Evolutionary conservation across 2,888 invertebrate genomes (phyloP), one percentile per base, ranked within the genome.

Genomic region (Apamea epomidion): DNA sequence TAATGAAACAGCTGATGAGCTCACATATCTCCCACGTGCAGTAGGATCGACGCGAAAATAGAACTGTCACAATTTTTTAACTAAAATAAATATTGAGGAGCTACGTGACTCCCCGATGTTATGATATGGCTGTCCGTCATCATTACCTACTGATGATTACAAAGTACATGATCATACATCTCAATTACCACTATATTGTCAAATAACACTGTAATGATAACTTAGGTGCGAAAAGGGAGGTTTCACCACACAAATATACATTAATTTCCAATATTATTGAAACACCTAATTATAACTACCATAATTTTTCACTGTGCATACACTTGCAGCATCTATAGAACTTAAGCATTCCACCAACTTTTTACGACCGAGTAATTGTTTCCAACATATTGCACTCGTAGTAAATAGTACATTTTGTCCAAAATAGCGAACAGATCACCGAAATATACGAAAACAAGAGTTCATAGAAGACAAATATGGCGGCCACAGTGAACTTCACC

Each of bases 391-490:
- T 78, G 45, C 62, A 76, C 67, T 78, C 12, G 4, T 21, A 65
- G 75, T 72, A 76, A 70, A 54, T 54, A 14, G 14, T 25, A 54
- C 69, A 80, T 86, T 87, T 80, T 71, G 78, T 70, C 54, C n/a
- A 68, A 90, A 89, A 80, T 88, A 84, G 58, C 54, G 78, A 73
- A 85, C 85, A 90, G 88, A 91, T 88, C 76, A 85, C 83, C 79
- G 87, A 92, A 94, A 93, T 94, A 93, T 89, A 94, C 84, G 93
- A 97, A 97, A 97, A 97, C 97, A 97, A 96, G 97, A 94, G 90
- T 92, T 92, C 88, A 87, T 90, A 92, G 83, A 91, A 93, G 95
- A 95, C 97, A 97, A 97, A 97, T 95, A 97, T 97, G 97, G 97
- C 97, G 96, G 97, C 95, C 97, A 91, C 93, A 92, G 92, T 91